A percentile compares a stretch with the other conserved stretches of the same genome.
Evolutionary conservation across 2,797 vertebrate genomes (phyloP).

Genomic region (Vireo griseus): DNA sequence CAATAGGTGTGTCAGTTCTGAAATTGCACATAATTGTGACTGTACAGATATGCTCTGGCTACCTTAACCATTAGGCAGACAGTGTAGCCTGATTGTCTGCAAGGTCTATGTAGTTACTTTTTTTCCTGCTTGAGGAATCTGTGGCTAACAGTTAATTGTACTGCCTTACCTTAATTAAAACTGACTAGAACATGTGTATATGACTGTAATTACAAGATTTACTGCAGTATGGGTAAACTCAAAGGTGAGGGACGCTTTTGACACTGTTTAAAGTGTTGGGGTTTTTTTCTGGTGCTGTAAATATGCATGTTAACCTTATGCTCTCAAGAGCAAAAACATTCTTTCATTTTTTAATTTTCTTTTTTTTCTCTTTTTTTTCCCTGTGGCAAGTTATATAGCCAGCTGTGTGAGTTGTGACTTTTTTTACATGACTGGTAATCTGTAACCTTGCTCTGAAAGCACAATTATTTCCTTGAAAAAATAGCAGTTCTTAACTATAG

Average conservation of each 20-base stretch:
- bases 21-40: not conserved
- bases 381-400: not conserved
- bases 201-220: not conserved
- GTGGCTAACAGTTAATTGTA: not conserved
- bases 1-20: not conserved
- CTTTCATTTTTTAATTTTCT: not conserved
- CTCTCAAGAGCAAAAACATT: not conserved
- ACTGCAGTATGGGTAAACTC: not conserved
- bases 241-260: not conserved
- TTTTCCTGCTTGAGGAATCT: not conserved
- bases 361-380: not conserved
- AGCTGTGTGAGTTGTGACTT: rapidly evolving
- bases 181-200: not conserved
- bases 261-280: not conserved
- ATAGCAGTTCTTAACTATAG: not conserved
- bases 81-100: not conserved
- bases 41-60: not conserved
- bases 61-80: not conserved
- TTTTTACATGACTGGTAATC: not conserved
- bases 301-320: not conserved
- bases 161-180: not conserved
- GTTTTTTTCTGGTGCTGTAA: not conserved
- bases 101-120: not conserved
- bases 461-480: not conserved
- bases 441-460: not conserved